phyloP scores from a whole-genome alignment of 23 tunicate species.

The Ascidia mentula region DNA sequence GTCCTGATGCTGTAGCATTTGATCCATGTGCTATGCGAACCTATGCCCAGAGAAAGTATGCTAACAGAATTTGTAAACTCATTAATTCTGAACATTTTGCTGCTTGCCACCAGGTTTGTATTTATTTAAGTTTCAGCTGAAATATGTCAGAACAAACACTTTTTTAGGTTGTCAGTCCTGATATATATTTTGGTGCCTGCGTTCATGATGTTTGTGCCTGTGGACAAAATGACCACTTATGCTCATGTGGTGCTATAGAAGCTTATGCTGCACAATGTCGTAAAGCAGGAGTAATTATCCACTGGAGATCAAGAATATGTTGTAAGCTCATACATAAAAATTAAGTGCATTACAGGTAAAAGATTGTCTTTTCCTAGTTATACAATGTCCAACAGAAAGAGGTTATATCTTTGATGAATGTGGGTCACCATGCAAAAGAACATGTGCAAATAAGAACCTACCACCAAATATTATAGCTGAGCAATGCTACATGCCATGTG shows the following conservation, averaged over 20 bases:
- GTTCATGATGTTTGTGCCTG: constrained; percentile 80
- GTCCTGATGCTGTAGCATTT: constrained; percentile 31
- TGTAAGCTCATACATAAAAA: constrained; percentile 1
- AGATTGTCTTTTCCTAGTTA: neutral
- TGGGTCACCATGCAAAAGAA: constrained; percentile 85
- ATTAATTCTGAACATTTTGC: constrained; percentile 49
- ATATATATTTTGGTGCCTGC: constrained; percentile 66
- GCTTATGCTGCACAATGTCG: constrained; percentile 87
- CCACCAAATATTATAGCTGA: constrained; percentile 62
- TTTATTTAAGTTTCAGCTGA: neutral
- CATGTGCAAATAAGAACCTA: constrained; percentile 73
- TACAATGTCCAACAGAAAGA: constrained; percentile 33
- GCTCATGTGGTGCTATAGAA: constrained; percentile 67
- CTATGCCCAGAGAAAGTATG: constrained; percentile 45
- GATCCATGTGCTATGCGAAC: constrained; percentile 53
- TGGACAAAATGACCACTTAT: constrained; percentile 52
- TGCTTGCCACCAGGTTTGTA: constrained; percentile 53
- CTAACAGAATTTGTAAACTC: constrained; percentile 59
- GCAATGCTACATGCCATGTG: constrained; percentile 83
- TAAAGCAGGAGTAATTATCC: constrained; percentile 49
- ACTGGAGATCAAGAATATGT: constrained; percentile 38
- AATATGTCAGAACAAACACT: neutral
- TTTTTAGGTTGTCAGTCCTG: constrained; percentile 77
- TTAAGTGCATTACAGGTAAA: neutral
- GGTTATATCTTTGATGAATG: constrained; percentile 90